Evolutionary conservation across 2,113 vertebrate species (phyloP).

Genomic region (Calyptommatus sinebrachiatus): DNA sequence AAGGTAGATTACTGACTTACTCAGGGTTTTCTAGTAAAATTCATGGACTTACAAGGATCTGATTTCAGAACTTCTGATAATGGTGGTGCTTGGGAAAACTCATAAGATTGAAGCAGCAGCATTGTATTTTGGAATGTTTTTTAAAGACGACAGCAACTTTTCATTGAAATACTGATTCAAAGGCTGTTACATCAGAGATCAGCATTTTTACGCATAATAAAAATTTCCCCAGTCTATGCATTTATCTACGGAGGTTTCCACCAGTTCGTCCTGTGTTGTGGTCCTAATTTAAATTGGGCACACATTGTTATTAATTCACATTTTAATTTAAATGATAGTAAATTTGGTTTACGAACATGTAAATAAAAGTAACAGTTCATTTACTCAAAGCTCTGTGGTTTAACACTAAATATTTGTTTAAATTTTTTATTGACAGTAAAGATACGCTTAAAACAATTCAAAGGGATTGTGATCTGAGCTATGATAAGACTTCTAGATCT

Average conservation of each 20-base stretch:
- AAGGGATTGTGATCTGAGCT: background rate
- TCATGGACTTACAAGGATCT: background rate
- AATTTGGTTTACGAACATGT: too few relatives aligned
- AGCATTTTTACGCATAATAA: background rate
- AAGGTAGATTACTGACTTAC: background rate
- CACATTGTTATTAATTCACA: too few relatives aligned
- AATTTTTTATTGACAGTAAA: background rate
- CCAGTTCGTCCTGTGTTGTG: background rate
- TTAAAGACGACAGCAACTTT: background rate
- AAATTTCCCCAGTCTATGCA: background rate
- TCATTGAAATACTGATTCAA: too few relatives aligned
- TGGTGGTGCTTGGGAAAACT: background rate
- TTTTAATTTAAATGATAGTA: too few relatives aligned
- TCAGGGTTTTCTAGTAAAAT: background rate
- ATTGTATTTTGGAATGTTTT: background rate
- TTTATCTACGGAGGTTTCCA: background rate
- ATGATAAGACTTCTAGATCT: background rate
- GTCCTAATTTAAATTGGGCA: background rate
- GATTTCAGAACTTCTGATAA: background rate
- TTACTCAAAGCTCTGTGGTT: too few relatives aligned
- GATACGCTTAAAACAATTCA: background rate
- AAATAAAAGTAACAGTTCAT: too few relatives aligned
- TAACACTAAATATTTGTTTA: too few relatives aligned
- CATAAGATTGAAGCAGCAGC: background rate
- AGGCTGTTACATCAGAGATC: background rate